These are phyloP conservation scores for Xenopus tropicalis DNA, from an alignment of 2,113 vertebrate genomes.

Conservation along the genomic window UCB_Xtro_10.0 CM004443.2:42795501-42796000, in stretches of 20 bases:
- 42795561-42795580: neutral
- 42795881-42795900: neutral
- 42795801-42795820: neutral
- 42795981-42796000: too few relatives aligned
- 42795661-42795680: neutral
- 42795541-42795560: neutral
- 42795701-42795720: neutral
- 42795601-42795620: neutral
- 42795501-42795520: too few relatives aligned
- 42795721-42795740: neutral
- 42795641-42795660: neutral
- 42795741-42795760: neutral
- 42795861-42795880: too few relatives aligned
- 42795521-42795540: neutral
- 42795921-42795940: too few relatives aligned
- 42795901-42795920: too few relatives aligned
- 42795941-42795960: too few relatives aligned
- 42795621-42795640: neutral
- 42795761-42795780: neutral
- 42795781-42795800: neutral
- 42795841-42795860: too few relatives aligned
- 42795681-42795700: neutral
- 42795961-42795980: too few relatives aligned
- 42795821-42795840: too few relatives aligned
- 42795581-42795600: too few relatives aligned